phyloP scores from a whole-genome alignment of 1,140 invertebrate species.

The Hycleus phaleratus region DNA sequence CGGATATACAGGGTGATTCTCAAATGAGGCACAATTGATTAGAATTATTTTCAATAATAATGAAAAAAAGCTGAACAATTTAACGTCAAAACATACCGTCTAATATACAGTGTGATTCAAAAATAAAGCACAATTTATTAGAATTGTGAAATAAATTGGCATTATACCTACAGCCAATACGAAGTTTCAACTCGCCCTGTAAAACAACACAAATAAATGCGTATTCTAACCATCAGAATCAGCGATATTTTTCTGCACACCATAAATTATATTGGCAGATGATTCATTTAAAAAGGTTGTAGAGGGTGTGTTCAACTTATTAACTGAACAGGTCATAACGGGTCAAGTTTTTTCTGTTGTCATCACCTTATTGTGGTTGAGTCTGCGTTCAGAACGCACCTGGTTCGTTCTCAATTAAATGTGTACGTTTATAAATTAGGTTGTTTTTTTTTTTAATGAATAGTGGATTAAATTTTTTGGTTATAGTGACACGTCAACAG shows the following conservation, averaged over 20 bases:
- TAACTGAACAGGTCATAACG: not conserved
- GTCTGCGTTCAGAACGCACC: too few relatives aligned
- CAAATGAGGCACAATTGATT: too few relatives aligned
- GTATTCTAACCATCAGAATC: not conserved
- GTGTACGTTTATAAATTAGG: not conserved
- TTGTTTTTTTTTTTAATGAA: not conserved
- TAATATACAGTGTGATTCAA: too few relatives aligned
- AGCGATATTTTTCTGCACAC: not conserved
- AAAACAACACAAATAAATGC: too few relatives aligned
- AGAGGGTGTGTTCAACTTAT: slow-evolving; percentile 1
- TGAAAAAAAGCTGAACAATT: too few relatives aligned
- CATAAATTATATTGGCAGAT: slow-evolving; percentile 8
- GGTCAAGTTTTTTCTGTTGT: not conserved
- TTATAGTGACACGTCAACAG: slow-evolving; percentile 30
- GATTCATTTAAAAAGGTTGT: not conserved
- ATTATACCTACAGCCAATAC: too few relatives aligned
- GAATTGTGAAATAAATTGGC: too few relatives aligned
- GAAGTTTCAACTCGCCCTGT: too few relatives aligned
- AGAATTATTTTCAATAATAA: too few relatives aligned
- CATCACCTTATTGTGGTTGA: not conserved
- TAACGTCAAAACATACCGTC: too few relatives aligned
- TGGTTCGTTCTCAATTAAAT: not conserved
- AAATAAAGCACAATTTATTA: too few relatives aligned
- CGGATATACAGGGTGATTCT: too few relatives aligned
- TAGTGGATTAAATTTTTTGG: not conserved